Percentiles rank a stretch among this genome's conserved stretches.
phyloP scores from a whole-genome alignment of 2,113 vertebrate genomes.

The Melanostigma gelatinosum region DNA sequence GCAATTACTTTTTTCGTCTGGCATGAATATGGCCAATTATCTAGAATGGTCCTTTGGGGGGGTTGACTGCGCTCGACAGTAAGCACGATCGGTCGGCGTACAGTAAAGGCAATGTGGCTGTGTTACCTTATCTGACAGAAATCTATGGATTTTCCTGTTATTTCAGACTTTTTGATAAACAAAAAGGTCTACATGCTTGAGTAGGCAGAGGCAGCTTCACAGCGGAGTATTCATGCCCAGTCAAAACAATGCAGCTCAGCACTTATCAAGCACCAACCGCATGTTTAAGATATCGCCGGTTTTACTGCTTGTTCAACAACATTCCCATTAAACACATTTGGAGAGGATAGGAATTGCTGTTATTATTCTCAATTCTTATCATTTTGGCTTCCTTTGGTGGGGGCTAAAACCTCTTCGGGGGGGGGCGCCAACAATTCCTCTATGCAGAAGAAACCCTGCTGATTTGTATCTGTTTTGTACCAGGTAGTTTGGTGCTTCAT shows the following conservation, averaged over 20 bases:
- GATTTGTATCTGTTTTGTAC: background rate
- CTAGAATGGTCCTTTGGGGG: background rate
- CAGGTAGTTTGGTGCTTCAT: background rate
- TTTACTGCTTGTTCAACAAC: background rate
- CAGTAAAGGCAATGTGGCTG: background rate
- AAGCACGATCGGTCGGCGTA: background rate
- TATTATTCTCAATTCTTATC: background rate
- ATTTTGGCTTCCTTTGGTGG: background rate
- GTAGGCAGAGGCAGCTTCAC: background rate
- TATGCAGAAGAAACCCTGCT: background rate
- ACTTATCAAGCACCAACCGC: background rate
- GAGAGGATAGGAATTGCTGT: background rate
- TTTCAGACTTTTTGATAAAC: background rate
- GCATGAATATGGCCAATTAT: background rate
- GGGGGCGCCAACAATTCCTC: background rate
- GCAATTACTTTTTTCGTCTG: background rate
- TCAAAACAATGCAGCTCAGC: too few species aligned
- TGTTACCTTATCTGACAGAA: background rate
- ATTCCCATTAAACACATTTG: background rate
- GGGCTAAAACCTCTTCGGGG: background rate
- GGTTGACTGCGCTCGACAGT: background rate
- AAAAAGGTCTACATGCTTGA: background rate
- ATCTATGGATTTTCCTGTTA: background rate
- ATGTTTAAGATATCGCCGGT: background rate
- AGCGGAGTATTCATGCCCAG: background rate